Conservation (phyloP, 2,888 invertebrate genomes). For the Xanthia togata region DNA sequence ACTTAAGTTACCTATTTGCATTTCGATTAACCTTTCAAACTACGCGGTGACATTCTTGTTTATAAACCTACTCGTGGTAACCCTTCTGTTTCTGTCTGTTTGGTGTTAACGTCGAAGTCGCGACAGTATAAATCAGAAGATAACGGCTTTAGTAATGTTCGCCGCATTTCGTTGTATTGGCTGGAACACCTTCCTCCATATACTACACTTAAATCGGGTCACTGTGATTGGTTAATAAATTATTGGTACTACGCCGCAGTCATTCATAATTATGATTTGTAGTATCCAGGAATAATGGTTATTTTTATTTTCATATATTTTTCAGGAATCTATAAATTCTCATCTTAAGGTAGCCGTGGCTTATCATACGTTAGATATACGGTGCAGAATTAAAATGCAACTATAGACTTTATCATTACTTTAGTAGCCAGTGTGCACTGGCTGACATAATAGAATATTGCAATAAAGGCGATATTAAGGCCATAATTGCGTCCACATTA, state of each 20-base stretch:
- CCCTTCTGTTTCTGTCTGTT: neutral
- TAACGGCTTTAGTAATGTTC: conserved; percentile 43
- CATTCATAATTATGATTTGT: neutral
- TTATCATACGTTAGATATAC: neutral
- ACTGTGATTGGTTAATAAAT: conserved; percentile 1
- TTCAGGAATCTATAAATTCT: neutral
- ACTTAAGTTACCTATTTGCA: neutral
- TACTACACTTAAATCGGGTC: conserved; percentile 12
- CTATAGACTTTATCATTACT: neutral
- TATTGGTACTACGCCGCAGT: neutral
- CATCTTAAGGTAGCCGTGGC: neutral
- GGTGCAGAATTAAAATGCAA: neutral
- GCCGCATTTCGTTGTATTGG: conserved; percentile 27
- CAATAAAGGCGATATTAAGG: neutral
- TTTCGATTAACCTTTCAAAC: neutral
- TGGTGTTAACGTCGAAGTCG: neutral
- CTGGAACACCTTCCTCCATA: conserved; percentile 1
- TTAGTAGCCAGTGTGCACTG: neutral
- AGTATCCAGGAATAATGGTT: neutral
- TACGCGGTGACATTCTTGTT: neutral
- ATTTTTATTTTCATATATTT: neutral
- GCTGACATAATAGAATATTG: neutral
- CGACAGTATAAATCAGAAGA: conserved; percentile 44
- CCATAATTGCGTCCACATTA: neutral
- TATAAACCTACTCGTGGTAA: neutral